Base-by-base conservation (phyloP, 2,113 vertebrate species). In the Gopherus flavomarginatus region DNA sequence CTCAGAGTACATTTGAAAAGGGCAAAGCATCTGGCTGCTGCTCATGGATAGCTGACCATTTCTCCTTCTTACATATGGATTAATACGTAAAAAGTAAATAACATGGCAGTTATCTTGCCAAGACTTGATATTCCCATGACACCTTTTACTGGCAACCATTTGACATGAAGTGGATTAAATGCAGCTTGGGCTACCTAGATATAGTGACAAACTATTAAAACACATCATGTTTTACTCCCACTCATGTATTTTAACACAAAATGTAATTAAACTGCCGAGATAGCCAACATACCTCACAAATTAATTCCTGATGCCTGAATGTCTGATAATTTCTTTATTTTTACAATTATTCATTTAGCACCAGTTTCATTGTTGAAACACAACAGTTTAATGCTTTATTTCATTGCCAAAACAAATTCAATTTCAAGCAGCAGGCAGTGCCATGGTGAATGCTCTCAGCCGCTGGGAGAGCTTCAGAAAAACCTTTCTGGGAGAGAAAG, bases 1-100 rank as follows among this genome's bases (percentile, higher is more conserved):
- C 97, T 95, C 97, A 47, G 90, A 97, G 93, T 86, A 86, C 92
- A 88, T 94, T 91, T 96, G 95, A 97, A 98, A 98, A 98, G 97
- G 97, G 93, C 96, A 97, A 95, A 96, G 98, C 95, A 97, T 90
- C 95, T 83, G 90, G 62, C 95, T 94, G 92, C 91, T 83, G 94
- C 72, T 86, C 81, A 38, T 49, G 95, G 94, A 88, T 19, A 96
- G 78, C 89, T 95, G 94, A 90, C 94, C 5, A 10, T 88, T 91
- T 83, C 88, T 92, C 24, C 85, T 90, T 87, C 81, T 87, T 94
- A 95, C 96, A 92, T 96, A 95, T 59, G 94, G 97, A 95, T 97
- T 92, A 97, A 38, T 90, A 97, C 96, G 85, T 91, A 94, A 91
- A 88, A 91, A 31, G 78, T 50, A 96, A 97, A 97, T 90, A 97